Conservation (phyloP, 2,113 vertebrate species). For the Eurystomus gularis region DNA sequence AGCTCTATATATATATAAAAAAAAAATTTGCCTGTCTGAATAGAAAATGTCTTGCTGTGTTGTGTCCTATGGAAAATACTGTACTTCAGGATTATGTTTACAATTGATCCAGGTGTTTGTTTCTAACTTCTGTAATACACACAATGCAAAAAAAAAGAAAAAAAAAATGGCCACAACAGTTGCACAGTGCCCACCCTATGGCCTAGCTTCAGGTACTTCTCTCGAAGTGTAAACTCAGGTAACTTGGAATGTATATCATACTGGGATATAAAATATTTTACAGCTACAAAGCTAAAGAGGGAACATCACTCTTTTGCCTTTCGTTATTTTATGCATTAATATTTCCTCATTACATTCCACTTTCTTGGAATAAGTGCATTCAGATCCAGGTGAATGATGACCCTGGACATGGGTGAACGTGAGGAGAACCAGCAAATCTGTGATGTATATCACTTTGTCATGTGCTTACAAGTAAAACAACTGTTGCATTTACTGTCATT, state of each 20-base stretch:
- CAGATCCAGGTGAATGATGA: constrained; percentile 60
- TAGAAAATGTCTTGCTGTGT: constrained; percentile 88
- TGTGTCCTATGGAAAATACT: constrained; percentile 82
- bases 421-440: constrained; percentile 79
- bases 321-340: constrained; percentile 79
- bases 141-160: constrained; percentile 80
- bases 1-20: constrained; percentile 83
- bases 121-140: constrained; percentile 83
- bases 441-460: constrained; percentile 72
- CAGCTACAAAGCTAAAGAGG: constrained; percentile 78
- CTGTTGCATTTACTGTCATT: constrained; percentile 77
- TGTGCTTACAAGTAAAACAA: constrained; percentile 68
- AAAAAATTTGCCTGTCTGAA: constrained; percentile 85
- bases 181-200: constrained; percentile 84
- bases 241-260: constrained; percentile 92
- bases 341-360: constrained; percentile 83
- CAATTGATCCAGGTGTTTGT: constrained; percentile 86
- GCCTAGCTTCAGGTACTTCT: constrained; percentile 92
- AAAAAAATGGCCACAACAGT: constrained; percentile 76
- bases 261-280: constrained; percentile 78
- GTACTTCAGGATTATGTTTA: constrained; percentile 91
- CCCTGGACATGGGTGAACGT: constrained; percentile 73
- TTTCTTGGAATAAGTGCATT: constrained; percentile 78
- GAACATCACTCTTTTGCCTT: constrained; percentile 86
- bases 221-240: constrained; percentile 95